Evolutionary conservation across 2,888 invertebrate species (phyloP), one percentile per base, ranked within the genome.

Genomic region (Cistogaster globosa): DNA sequence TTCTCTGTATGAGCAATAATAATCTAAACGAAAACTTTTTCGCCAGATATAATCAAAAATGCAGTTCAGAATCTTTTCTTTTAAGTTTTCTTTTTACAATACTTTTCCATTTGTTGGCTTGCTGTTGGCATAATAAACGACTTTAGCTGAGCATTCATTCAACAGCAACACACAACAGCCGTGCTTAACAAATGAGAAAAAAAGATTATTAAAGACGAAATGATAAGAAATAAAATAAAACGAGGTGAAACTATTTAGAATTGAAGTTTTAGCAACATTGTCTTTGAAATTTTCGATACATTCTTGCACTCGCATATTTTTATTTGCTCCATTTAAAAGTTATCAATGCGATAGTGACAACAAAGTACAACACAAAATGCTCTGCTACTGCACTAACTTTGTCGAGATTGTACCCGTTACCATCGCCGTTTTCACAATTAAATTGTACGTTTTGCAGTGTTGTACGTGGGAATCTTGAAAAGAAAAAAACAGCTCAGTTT

Each of bases 41-140:
- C 88, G 87, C 87, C 90, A 90, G 90, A 90, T 91, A 90, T 90
- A 90, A 90, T 90, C 90, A 90, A 90, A 90, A 90, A 90, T 90
- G 91, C 91, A 90, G 90, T 90, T 90, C 91, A 90, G 26, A 90
- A 90, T 51, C 18, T 88, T 0, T 48, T 85, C n/a, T 75, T 72
- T 32, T 53, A 20, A 20, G 5, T 63, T 53, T 82, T 58, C 51
- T 60, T 32, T 71, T 75, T 77, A 83, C 86, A 84, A 84, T 87
- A 87, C 86, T 86, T 88, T 53, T 87, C 82, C 79, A 86, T 87
- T 87, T 84, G 83, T 78, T n/a, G n/a, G n/a, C n/a, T n/a, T 81
- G 72, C 72, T 75, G 67, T 20, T 69, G 81, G 76, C 76, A 75
- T 72, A 57, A 72, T 77, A 62, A 62, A 72, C 80, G 55, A 71